These are phyloP conservation scores for Astropecten irregularis DNA, from an alignment of 53 echinoderm and acorn worm species.

Conservation along the genomic window DNA sequence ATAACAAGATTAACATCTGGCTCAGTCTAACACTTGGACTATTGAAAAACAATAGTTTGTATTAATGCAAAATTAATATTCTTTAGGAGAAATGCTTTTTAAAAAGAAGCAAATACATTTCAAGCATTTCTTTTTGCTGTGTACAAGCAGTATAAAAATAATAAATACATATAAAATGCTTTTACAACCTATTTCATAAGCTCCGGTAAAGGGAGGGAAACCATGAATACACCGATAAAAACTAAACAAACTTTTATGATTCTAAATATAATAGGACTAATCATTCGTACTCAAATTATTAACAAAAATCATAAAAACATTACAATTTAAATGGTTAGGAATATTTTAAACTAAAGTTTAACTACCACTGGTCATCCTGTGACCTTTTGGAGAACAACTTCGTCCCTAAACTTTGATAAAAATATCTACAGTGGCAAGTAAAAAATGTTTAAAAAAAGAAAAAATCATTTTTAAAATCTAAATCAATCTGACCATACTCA, in stretches of 20 bases:
- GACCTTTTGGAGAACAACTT: no score
- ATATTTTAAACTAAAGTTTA: not conserved
- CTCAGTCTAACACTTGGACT: no score
- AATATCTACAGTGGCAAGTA: constrained; percentile 33
- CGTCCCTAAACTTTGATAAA: no score
- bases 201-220: not conserved
- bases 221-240: constrained; percentile 7
- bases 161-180: constrained; percentile 44
- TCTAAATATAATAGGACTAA: constrained; percentile 9
- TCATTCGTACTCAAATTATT: not conserved
- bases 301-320: not conserved
- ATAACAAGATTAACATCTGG: no score
- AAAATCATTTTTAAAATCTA: not conserved
- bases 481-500: not conserved
- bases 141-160: constrained; percentile 48
- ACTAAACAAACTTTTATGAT: not conserved
- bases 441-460: not conserved
- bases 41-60: no score
- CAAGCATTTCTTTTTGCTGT: constrained; percentile 1
- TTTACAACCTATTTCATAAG: constrained; percentile 33
- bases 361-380: not conserved
- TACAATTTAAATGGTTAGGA: no score
- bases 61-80: not conserved
- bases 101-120: not conserved
- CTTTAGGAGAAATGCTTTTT: not conserved